Base-by-base conservation (phyloP, 2,797 vertebrate genomes). In the Heteromormyrus szaboi region DNA sequence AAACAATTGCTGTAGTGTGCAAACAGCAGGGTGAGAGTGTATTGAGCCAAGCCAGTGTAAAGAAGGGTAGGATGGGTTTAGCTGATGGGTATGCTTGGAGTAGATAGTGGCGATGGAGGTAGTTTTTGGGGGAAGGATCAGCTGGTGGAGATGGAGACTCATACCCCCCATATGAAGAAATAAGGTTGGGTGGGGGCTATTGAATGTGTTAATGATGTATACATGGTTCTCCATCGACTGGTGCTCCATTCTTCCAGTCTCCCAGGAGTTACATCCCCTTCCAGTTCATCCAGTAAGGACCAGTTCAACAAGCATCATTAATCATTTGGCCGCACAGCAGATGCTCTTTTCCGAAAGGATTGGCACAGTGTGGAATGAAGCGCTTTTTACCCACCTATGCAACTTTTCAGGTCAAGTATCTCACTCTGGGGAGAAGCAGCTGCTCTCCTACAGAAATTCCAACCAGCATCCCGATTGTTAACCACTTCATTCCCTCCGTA, bases 221-320 rank as follows among this genome's bases (percentile, higher is more conserved):
- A 79, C 72, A 79, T 44, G 72, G 72, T 41, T 79, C 37, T 79
- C 72, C 72, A 79, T 79, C 37, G 72, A 79, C 72, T 79, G 72
- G 37, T 44, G 17, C 37, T 44, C 37, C 37, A 79, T 41, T 79
- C 72, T 79, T 44, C 37, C 37, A 44, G 72, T 79, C 72, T 79
- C 72, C 2, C 37, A 79, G 72, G 72, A 79, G 37, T 79, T 79
- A 2, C 17, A 79, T n/a, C 72, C 17, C 37, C 5, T 44, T 79
- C 72, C 72, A 79, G 72, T 79, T 79, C 72, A 44, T 44, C 72
- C 72, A 79, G 72, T 79, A 79, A 44, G 72, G 72, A 79, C 72
- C 72, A 79, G 72, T 79, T 79, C 72, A 79, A 79, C 72, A 79
- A 79, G 33, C 72, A n/a, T 79, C 72, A 79, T 79, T 79, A 79